Evolutionary conservation across 2,888 invertebrate genomes (phyloP).

Genomic region (Malacosoma neustria): DNA sequence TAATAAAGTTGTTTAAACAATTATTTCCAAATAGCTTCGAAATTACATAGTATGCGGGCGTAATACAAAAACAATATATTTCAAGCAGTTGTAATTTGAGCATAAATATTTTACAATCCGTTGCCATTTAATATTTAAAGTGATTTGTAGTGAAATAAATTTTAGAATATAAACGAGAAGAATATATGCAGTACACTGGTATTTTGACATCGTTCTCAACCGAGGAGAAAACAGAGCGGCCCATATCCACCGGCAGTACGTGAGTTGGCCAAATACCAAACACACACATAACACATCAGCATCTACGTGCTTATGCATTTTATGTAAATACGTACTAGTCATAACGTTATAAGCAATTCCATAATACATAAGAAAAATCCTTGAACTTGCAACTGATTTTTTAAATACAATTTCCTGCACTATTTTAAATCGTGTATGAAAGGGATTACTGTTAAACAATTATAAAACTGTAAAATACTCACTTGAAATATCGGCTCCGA

Average conservation of each 20-base stretch:
- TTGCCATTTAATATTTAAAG: no score
- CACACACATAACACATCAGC: conserved; percentile 29
- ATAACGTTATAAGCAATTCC: background rate
- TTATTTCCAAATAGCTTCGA: conserved; percentile 19
- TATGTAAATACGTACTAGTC: conserved; percentile 17
- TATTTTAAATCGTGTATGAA: no score
- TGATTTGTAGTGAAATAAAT: background rate
- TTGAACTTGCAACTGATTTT: background rate
- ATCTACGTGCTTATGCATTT: conserved; percentile 17
- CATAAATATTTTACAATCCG: no score
- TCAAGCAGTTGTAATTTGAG: conserved; percentile 8
- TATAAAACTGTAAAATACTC: no score
- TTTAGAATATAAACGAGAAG: no score
- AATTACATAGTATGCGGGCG: conserved; percentile 18
- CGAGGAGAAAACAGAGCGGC: conserved; percentile 11
- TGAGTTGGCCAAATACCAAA: conserved; percentile 56
- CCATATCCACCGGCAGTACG: conserved; percentile 37
- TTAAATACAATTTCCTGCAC: no score
- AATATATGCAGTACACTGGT: background rate
- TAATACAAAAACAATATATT: conserved; percentile 11
- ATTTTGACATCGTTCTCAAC: background rate
- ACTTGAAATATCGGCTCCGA: no score
- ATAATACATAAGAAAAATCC: no score
- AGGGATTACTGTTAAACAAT: no score
- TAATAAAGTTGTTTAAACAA: conserved; percentile 17